A percentile compares a stretch with the other conserved stretches of the same genome.
These are phyloP conservation scores for Cryptoprocta ferox DNA, from an alignment of 2,797 vertebrate genomes.

Conservation along the genomic window DNA sequence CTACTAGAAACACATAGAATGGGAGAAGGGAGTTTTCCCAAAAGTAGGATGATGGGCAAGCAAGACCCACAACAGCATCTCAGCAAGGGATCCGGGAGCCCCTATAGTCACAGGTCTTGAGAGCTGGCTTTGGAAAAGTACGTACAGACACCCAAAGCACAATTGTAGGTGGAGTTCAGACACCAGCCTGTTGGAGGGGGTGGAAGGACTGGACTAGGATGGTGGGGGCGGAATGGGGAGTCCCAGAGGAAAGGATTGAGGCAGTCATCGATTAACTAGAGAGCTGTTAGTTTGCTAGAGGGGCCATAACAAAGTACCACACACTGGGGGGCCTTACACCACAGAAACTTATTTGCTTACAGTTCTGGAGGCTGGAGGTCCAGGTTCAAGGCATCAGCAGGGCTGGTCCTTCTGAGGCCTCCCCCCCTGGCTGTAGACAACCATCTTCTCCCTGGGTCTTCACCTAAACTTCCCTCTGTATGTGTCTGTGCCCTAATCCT, in stretches of 20 bases:
- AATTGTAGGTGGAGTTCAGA: not conserved
- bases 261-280: not conserved
- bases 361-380: not conserved
- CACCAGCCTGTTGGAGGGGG: not conserved
- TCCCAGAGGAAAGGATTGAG: not conserved
- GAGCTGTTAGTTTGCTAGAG: not conserved
- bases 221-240: rapidly evolving
- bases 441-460: not conserved
- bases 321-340: not conserved
- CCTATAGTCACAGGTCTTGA: not conserved
- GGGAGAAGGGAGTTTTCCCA: not conserved
- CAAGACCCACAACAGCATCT: not conserved
- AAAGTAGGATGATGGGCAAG: not conserved
- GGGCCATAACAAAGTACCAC: not conserved
- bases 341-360: not conserved
- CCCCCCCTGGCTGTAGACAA: not conserved
- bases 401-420: not conserved
- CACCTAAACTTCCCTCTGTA: not conserved
- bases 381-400: not conserved
- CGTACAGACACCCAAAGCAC: not conserved
- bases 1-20: not conserved
- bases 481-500: not conserved
- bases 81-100: not conserved
- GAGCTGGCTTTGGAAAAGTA: not conserved
- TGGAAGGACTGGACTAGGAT: not conserved